These are phyloP conservation scores for Tarsius wallacei DNA, from an alignment of 2,797 vertebrate species.

Conservation along the genomic window DNA sequence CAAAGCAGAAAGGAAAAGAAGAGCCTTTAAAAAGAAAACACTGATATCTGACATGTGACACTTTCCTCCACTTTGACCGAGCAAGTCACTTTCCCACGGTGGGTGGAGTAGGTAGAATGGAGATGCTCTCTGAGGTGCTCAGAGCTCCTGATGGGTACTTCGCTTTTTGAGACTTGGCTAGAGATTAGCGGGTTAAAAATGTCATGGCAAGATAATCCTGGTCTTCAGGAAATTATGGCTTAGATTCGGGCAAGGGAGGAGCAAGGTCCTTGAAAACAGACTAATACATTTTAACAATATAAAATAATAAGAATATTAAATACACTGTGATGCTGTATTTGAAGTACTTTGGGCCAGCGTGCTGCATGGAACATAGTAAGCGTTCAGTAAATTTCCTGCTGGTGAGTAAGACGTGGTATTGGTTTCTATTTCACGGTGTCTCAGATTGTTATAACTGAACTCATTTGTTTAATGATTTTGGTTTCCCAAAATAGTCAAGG, in stretches of 20 bases:
- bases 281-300: conserved; percentile 8
- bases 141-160: neutral
- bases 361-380: neutral
- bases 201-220: neutral
- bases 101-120: no score
- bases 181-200: conserved; percentile 7
- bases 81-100: neutral
- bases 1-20: conserved; percentile 43
- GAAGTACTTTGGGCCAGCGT: neutral
- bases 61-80: neutral
- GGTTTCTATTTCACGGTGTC: neutral
- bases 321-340: neutral
- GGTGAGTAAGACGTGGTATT: neutral
- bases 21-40: neutral
- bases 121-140: neutral
- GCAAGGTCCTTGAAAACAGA: conserved; percentile 16
- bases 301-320: neutral
- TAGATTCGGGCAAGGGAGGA: neutral
- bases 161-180: neutral
- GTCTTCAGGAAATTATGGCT: conserved; percentile 25
- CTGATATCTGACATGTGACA: neutral
- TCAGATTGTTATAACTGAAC: neutral
- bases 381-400: conserved; percentile 17
- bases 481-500: neutral
- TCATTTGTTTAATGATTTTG: neutral